Evolutionary conservation across 2,888 invertebrate genomes (phyloP).

Genomic region (Mythimna albipuncta): DNA sequence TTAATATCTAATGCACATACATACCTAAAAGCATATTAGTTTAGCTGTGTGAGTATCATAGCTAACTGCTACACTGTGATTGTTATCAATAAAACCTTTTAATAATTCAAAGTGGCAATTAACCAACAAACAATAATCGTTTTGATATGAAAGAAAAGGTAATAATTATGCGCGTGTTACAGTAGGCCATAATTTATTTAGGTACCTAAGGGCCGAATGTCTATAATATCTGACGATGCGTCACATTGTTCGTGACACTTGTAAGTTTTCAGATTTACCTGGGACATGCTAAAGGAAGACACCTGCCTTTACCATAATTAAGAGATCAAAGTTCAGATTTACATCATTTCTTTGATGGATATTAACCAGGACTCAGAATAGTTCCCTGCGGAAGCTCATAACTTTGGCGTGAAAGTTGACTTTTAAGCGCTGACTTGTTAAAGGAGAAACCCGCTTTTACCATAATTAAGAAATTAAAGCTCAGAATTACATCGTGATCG

Average conservation of each 20-base stretch:
- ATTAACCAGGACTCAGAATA: background rate
- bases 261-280: background rate
- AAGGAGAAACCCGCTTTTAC: background rate
- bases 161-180: conserved; percentile 20
- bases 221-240: background rate
- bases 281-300: background rate
- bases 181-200: conserved; percentile 7
- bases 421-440: too few species aligned
- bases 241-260: background rate
- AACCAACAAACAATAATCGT: conserved; percentile 35
- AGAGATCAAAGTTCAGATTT: background rate
- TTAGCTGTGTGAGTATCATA: conserved; percentile 9
- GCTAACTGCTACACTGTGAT: conserved; percentile 2
- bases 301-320: background rate
- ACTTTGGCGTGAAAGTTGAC: background rate
- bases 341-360: background rate
- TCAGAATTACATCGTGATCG: background rate
- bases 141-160: conserved; percentile 26
- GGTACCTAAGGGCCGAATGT: background rate
- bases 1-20: too few species aligned
- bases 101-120: conserved; percentile 53
- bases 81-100: conserved; percentile 42
- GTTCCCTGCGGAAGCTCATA: conserved; percentile 2
- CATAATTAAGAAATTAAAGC: background rate
- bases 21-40: conserved; percentile 22